Conservation (phyloP, 2,888 invertebrate genomes). For the Horisme vitalbata region DNA sequence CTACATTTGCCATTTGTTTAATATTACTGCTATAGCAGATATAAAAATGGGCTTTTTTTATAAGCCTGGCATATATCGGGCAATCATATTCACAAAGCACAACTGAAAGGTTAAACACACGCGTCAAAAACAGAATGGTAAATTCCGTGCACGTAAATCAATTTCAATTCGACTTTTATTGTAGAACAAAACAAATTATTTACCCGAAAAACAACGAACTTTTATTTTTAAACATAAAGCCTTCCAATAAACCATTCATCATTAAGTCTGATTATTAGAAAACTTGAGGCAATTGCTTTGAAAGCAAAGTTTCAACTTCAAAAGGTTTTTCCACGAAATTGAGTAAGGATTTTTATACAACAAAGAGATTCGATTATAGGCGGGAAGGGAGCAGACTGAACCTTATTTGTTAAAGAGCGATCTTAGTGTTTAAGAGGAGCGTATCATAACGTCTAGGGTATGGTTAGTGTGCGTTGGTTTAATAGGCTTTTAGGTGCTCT, state of each 20-base stretch:
- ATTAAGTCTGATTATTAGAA: constrained; percentile 37
- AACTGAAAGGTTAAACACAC: too few species aligned
- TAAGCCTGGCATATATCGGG: too few species aligned
- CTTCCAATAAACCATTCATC: constrained; percentile 33
- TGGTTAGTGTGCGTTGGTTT: too few species aligned
- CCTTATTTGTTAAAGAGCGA: constrained; percentile 19
- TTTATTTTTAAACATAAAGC: constrained; percentile 24
- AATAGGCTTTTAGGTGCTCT: too few species aligned
- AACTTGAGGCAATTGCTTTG: constrained; percentile 36
- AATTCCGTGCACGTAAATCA: too few species aligned
- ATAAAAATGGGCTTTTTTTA: too few species aligned
- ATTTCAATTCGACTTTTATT: constrained; percentile 10
- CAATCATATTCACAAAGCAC: too few species aligned
- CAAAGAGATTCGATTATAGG: constrained; percentile 55
- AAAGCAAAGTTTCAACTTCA: constrained; percentile 45
- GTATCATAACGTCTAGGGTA: not conserved
- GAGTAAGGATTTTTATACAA: constrained; percentile 47
- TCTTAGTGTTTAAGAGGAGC: not conserved
- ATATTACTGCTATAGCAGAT: too few species aligned
- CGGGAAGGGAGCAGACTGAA: constrained; percentile 39
- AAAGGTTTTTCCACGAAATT: constrained; percentile 48
- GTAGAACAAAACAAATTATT: constrained; percentile 15
- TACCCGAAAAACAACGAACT: constrained; percentile 4
- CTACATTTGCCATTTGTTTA: too few species aligned
- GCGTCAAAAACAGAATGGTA: too few species aligned